Conservation (phyloP, 1,140 invertebrate genomes). For the Hestina assimilis region DNA sequence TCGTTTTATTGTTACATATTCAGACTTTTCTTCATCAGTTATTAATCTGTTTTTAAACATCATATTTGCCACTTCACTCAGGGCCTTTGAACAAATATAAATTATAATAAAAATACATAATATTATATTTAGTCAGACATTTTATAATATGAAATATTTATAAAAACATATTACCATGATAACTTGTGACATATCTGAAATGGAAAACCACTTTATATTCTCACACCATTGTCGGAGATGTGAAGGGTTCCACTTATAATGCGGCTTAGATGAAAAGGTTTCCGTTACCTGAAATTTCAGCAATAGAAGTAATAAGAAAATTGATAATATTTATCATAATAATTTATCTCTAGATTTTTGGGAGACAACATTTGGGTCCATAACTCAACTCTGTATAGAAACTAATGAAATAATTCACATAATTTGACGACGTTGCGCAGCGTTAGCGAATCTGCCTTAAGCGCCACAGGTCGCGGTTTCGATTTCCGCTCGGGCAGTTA, state of each 20-base stretch:
- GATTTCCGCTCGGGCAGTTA: too few species aligned
- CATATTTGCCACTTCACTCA: slow-evolving; percentile 86
- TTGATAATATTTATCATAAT: background rate
- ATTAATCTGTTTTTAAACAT: slow-evolving; percentile 90
- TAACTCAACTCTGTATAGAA: too few species aligned
- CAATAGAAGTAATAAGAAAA: background rate
- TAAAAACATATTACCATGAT: slow-evolving; percentile 44
- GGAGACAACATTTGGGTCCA: too few species aligned
- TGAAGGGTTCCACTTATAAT: slow-evolving; percentile 80
- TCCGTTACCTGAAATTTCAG: slow-evolving; percentile 75
- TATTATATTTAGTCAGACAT: background rate
- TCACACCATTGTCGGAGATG: slow-evolving; percentile 87
- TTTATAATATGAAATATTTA: slow-evolving; percentile 36
- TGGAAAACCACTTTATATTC: slow-evolving; percentile 82
- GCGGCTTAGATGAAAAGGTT: slow-evolving; percentile 78
- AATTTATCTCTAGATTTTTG: too few species aligned
- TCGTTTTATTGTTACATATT: slow-evolving; percentile 82
- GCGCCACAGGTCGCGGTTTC: too few species aligned
- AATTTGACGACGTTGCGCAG: too few species aligned
- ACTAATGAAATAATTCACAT: too few species aligned
- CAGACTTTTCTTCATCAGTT: slow-evolving; percentile 81
- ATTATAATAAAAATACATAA: slow-evolving; percentile 1
- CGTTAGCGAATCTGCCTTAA: too few species aligned
- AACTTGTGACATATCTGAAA: slow-evolving; percentile 40
- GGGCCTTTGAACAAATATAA: slow-evolving; percentile 78